Evolutionary conservation across 1,140 invertebrate species (phyloP).

Genomic region (Zophobas morio): DNA sequence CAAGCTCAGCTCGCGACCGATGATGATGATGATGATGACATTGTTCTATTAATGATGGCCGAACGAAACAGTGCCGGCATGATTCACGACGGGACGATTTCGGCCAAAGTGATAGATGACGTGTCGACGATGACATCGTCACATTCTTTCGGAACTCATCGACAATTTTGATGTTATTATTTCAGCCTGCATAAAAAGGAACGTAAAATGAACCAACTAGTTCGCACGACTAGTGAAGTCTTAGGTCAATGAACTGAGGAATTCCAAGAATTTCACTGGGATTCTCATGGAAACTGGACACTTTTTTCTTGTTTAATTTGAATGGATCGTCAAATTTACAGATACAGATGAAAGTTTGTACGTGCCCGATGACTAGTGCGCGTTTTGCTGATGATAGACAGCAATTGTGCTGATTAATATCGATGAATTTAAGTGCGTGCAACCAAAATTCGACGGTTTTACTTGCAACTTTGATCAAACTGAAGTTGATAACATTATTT

Average conservation of each 20-base stretch:
- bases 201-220: conserved; percentile 34
- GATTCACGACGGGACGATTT: background rate
- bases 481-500: too few species aligned
- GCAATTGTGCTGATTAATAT: too few species aligned
- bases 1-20: background rate
- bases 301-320: conserved; percentile 20
- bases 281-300: conserved; percentile 32
- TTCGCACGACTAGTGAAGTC: conserved; percentile 40
- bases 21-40: background rate
- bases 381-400: too few species aligned
- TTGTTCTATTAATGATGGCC: background rate
- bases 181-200: conserved; percentile 31
- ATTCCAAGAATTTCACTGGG: conserved; percentile 30
- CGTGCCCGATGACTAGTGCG: too few species aligned
- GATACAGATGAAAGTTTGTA: too few species aligned
- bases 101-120: background rate
- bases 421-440: too few species aligned
- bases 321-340: background rate
- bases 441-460: too few species aligned
- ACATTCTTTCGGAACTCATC: conserved; percentile 1
- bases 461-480: too few species aligned
- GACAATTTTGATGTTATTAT: conserved; percentile 29
- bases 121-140: background rate
- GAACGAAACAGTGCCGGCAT: background rate
- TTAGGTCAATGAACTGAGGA: conserved; percentile 26